Base-by-base conservation (phyloP, 2,797 vertebrate species). In the Lemur catta region DNA sequence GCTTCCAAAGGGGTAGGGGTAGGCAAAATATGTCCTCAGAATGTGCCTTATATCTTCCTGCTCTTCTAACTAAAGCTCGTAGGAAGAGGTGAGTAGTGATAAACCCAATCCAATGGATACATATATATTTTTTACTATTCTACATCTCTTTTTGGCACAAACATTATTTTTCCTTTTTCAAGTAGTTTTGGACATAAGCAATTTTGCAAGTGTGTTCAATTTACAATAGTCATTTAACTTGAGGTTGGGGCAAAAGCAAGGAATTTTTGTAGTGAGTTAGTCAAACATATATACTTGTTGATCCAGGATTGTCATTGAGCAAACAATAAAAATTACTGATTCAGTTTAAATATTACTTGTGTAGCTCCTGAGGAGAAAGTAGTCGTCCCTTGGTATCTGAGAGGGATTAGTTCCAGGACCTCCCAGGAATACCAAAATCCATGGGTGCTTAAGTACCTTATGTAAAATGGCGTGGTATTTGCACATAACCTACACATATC, bases 151-250 rank as follows among this genome's bases (percentile, higher is more conserved):
- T 92, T 84, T 69, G 78, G 38, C 46, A 79, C 63, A 93, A 86
- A 89, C 67, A 57, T 90, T 81, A 72, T 75, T 72, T 93, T 95
- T 59, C 41, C 20, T 76, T 90, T 94, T 79, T 80, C 55, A 71
- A 38, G 67, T 71, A 72, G 63, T 85, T 95, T 86, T 91, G 74
- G 74, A 46, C 69, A 10, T 57, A 50, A 96, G 55, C 28, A 71
- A 7, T 82, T 96, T 94, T 84, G 38, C 95, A 94, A 88, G 52
- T 81, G 22, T 81, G 48, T 93, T 97, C 67, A n/a, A 67, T 93
- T 92, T 93, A 67, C 96, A 91, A 81, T 30, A 87, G 57, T 81
- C 86, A 33, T 75, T 95, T 95, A 94, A 65, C 72, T 78, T 92
- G 93, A 91, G 74, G 61, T 69, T 57, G 63, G 72, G 55, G 41